Evolutionary conservation across 2,113 vertebrate species (phyloP).

Genomic region (Desmodus rotundus): DNA sequence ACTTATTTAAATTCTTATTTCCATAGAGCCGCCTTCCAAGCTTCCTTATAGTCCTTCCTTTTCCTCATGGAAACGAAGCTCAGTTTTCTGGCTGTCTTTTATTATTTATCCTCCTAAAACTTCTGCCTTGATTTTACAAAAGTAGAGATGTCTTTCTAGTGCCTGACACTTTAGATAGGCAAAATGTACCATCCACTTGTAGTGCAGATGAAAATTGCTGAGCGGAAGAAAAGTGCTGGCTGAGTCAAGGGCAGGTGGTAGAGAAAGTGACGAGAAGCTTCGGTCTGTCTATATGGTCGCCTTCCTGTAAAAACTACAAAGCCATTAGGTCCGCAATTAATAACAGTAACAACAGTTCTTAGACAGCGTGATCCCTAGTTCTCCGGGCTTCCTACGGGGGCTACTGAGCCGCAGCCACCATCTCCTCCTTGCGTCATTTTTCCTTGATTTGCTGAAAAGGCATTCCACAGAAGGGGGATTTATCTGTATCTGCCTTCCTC

Average conservation of each 20-base stretch:
- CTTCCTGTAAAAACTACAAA: background rate
- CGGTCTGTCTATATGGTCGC: background rate
- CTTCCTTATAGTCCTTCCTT: background rate
- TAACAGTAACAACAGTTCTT: background rate
- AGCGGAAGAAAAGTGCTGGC: background rate
- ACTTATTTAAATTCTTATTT: conserved; percentile 23
- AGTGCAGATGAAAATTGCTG: background rate
- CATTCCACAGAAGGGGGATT: conserved; percentile 42
- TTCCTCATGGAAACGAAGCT: background rate
- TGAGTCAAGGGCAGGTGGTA: background rate
- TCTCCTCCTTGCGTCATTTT: background rate
- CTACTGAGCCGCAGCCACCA: background rate
- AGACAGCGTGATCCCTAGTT: background rate
- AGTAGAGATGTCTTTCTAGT: background rate
- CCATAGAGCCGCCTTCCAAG: background rate
- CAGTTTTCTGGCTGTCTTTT: background rate
- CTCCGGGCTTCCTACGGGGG: background rate
- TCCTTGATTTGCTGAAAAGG: background rate
- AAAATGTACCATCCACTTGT: background rate
- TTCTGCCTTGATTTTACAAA: background rate
- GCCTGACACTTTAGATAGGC: background rate
- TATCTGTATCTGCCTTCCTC: conserved; percentile 40
- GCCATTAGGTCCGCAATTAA: background rate
- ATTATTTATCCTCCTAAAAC: background rate
- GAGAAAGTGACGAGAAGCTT: background rate